Conservation (phyloP, 2,888 invertebrate species). For the Ophonus ardosiacus region DNA sequence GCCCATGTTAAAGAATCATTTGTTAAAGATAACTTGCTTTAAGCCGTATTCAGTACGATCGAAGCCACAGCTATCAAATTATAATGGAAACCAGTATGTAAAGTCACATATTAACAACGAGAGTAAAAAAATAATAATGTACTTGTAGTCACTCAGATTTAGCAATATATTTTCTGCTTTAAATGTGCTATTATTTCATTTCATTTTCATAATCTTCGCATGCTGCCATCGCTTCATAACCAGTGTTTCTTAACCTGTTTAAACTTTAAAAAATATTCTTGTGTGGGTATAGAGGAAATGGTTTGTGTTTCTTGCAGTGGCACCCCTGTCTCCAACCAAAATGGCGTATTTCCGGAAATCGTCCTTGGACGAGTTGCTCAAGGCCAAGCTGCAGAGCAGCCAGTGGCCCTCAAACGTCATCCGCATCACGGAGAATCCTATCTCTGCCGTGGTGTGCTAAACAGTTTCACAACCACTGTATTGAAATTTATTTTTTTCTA, state of each 20-base stretch:
- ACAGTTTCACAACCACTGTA: conserved; percentile 67
- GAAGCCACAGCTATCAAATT: too few species aligned
- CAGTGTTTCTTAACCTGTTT: conserved; percentile 2
- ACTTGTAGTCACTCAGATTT: neutral
- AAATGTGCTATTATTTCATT: neutral
- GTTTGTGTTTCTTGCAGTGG: conserved; percentile 78
- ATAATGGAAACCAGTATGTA: too few species aligned
- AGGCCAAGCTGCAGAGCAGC: conserved; percentile 74
- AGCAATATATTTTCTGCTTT: neutral
- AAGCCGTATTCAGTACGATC: too few species aligned
- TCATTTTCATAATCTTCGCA: neutral
- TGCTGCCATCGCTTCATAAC: neutral
- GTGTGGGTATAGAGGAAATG: conserved; percentile 26
- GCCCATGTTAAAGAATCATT: too few species aligned
- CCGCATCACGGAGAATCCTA: conserved; percentile 88
- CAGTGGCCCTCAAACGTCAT: conserved; percentile 81
- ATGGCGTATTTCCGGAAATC: conserved; percentile 82
- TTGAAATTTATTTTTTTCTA: conserved; percentile 69
- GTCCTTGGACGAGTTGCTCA: conserved; percentile 79
- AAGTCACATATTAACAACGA: too few species aligned
- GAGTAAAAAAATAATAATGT: too few species aligned
- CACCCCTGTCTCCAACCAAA: conserved; percentile 84
- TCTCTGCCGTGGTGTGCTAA: conserved; percentile 87
- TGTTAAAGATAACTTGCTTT: too few species aligned
- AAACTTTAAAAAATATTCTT: neutral